phyloP scores from a whole-genome alignment of 2,888 invertebrate species.

The Lasioglossum oenotherae region DNA sequence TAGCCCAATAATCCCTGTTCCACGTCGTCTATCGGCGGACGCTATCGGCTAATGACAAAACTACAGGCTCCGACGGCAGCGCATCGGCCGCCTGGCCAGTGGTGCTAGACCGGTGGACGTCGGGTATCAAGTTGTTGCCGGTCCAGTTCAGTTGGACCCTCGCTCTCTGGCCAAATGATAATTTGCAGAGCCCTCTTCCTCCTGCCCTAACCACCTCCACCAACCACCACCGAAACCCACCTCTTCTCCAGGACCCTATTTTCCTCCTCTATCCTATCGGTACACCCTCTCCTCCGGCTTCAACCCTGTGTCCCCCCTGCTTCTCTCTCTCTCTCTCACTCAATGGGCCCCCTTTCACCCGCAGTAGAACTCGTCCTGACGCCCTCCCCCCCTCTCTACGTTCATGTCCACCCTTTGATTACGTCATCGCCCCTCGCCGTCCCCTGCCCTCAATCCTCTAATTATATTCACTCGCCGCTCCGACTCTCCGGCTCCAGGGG shows the following conservation, averaged over 20 bases:
- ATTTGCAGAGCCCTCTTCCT: constrained; percentile 79
- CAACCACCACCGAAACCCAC: constrained; percentile 54
- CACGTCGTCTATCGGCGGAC: constrained; percentile 80
- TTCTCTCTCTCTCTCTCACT: constrained; percentile 60
- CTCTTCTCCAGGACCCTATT: constrained; percentile 61
- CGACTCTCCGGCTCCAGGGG: constrained; percentile 80
- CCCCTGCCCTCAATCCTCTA: constrained; percentile 82
- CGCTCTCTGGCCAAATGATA: constrained; percentile 82
- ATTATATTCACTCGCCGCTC: constrained; percentile 84
- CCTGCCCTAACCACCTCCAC: constrained; percentile 55
- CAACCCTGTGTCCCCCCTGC: background rate
- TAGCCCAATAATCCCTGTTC: constrained; percentile 83
- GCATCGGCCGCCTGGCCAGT: constrained; percentile 52
- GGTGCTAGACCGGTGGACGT: constrained; percentile 61
- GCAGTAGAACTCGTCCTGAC: constrained; percentile 61
- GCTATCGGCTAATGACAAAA: constrained; percentile 84
- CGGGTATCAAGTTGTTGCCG: constrained; percentile 83
- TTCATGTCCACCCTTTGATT: constrained; percentile 83
- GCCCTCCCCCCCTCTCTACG: constrained; percentile 64
- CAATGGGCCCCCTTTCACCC: constrained; percentile 21
- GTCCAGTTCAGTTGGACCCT: constrained; percentile 80
- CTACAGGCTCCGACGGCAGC: constrained; percentile 81
- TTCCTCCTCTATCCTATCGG: constrained; percentile 47
- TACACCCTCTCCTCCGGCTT: constrained; percentile 9
- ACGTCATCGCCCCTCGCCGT: constrained; percentile 80